These are phyloP conservation scores for Saxidomus purpurata DNA, from an alignment of 1,140 invertebrate species.

Conservation along the genomic window DNA sequence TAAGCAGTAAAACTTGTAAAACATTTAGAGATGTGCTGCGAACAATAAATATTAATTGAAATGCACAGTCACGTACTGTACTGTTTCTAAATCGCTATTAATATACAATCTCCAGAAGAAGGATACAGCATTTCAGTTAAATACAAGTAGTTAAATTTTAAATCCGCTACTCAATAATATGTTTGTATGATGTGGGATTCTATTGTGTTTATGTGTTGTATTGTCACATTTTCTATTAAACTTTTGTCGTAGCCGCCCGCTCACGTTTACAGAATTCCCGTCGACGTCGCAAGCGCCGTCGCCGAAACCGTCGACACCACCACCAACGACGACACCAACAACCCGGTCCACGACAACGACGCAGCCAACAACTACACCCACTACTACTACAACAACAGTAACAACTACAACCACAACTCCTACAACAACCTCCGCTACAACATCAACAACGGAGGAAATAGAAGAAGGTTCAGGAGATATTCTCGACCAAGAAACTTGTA, in stretches of 20 bases:
- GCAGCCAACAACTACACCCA: not conserved
- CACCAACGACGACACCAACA: not conserved
- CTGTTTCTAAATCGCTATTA: too few relatives aligned
- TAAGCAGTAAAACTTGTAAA: too few relatives aligned
- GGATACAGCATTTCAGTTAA: too few relatives aligned
- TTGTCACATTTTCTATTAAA: conserved; percentile 30
- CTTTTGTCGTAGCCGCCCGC: conserved; percentile 42
- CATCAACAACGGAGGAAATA: not conserved
- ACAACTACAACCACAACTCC: not conserved
- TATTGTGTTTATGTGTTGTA: conserved; percentile 39
- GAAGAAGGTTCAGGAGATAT: not conserved
- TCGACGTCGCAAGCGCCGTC: not conserved
- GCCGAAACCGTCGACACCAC: not conserved
- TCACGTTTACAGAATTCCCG: conserved; percentile 51
- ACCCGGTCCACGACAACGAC: not conserved
- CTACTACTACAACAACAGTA: not conserved
- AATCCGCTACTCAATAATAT: too few relatives aligned
- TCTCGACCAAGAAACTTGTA: conserved; percentile 2
- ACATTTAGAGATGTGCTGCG: too few relatives aligned
- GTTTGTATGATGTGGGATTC: conserved; percentile 19
- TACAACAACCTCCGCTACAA: not conserved
- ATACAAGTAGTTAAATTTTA: too few relatives aligned
- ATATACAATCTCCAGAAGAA: too few relatives aligned
- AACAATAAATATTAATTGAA: too few relatives aligned
- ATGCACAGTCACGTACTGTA: too few relatives aligned